phyloP scores from a whole-genome alignment of 2,888 invertebrate genomes.

The Tipula unca region DNA sequence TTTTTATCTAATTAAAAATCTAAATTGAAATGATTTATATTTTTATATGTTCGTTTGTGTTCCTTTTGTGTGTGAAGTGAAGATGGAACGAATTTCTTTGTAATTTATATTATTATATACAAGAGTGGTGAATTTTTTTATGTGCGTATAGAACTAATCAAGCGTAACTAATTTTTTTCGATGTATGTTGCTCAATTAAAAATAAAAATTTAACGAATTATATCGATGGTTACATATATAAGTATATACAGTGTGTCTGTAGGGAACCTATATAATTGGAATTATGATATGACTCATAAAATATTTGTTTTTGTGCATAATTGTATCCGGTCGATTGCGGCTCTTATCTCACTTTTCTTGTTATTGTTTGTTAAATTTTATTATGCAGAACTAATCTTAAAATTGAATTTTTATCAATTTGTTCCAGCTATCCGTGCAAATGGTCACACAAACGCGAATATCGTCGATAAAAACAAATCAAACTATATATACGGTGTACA shows the following conservation, averaged over 20 bases:
- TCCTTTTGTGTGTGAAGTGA: not conserved
- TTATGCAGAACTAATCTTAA: not conserved
- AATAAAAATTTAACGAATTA: not conserved
- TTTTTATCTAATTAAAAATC: not conserved
- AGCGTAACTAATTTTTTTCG: not conserved
- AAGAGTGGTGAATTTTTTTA: not conserved
- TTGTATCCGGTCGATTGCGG: not conserved
- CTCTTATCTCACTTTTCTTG: not conserved
- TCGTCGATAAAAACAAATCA: no score
- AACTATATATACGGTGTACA: no score
- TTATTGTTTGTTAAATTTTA: not conserved
- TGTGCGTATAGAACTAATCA: not conserved
- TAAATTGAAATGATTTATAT: constrained; percentile 8
- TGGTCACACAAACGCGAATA: no score
- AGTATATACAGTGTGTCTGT: not conserved
- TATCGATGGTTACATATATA: not conserved
- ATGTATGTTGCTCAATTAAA: not conserved
- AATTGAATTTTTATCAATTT: not conserved
- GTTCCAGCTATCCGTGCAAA: no score
- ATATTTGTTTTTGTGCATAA: not conserved
- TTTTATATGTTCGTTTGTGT: not conserved
- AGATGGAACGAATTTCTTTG: constrained; percentile 14
- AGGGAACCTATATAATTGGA: not conserved
- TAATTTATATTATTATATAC: not conserved
- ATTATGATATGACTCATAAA: not conserved